These are phyloP conservation scores for Crotalus viridis DNA, from an alignment of 2,113 vertebrate genomes.

Conservation along the genomic window DNA sequence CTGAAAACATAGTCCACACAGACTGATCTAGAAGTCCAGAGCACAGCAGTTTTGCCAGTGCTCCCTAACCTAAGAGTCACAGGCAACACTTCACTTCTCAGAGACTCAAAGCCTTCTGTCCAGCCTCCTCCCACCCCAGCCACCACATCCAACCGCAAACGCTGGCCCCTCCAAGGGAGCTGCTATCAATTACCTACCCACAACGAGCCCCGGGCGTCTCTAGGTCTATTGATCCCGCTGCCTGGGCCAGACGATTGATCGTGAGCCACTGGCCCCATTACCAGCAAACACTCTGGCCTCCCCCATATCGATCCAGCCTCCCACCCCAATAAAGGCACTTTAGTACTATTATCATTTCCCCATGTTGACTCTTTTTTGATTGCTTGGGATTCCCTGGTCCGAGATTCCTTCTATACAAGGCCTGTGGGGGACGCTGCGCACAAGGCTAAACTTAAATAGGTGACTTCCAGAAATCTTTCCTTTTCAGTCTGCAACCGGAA, in stretches of 20 bases:
- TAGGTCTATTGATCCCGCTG: conserved; percentile 28
- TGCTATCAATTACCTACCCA: conserved; percentile 36
- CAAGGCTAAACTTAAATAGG: background rate
- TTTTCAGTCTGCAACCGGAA: background rate
- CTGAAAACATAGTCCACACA: background rate
- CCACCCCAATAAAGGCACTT: background rate
- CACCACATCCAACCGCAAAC: conserved; percentile 12
- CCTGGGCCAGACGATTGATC: conserved; percentile 29
- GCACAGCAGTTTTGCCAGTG: background rate
- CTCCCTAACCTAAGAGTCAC: background rate
- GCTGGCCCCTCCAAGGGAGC: conserved; percentile 20
- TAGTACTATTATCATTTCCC: conserved; percentile 3
- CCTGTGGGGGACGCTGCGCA: background rate
- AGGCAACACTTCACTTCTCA: background rate
- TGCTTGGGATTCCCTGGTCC: background rate
- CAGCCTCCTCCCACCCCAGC: background rate
- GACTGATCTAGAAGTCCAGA: background rate
- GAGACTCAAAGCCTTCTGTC: background rate
- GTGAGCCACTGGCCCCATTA: conserved; percentile 1
- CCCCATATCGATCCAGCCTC: conserved; percentile 1
- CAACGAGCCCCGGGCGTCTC: conserved; percentile 29
- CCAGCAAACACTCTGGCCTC: background rate
- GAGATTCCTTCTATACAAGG: background rate
- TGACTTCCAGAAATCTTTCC: background rate
- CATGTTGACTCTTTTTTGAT: background rate